Evolutionary conservation across 2,113 vertebrate species (phyloP).

Genomic region (Oncorhynchus gorbuscha): DNA sequence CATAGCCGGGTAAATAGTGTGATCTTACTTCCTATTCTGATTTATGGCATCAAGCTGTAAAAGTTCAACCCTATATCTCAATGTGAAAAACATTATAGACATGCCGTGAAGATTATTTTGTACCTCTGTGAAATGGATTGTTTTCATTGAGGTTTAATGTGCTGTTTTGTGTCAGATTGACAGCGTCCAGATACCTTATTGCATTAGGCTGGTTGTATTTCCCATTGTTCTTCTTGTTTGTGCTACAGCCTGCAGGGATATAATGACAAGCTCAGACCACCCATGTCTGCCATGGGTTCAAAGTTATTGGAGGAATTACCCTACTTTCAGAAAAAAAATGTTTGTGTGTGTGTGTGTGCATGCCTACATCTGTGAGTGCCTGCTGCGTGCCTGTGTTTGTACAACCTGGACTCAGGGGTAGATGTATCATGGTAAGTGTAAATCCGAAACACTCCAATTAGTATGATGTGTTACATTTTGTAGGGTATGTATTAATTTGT

Average conservation of each 20-base stretch:
- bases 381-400: slow-evolving; percentile 39
- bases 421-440: no score
- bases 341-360: slow-evolving; percentile 4
- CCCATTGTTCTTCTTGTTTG: slow-evolving; percentile 67
- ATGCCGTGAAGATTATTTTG: slow-evolving; percentile 10
- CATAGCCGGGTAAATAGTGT: slow-evolving; percentile 19
- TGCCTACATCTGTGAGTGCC: slow-evolving; percentile 2
- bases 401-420: not conserved
- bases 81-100: slow-evolving; percentile 11
- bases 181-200: slow-evolving; percentile 40
- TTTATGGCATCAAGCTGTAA: slow-evolving; percentile 34
- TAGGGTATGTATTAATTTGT: no score
- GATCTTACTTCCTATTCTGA: slow-evolving; percentile 36
- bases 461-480: no score
- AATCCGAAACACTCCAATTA: no score
- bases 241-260: slow-evolving; percentile 59
- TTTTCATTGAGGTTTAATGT: not conserved
- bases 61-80: not conserved
- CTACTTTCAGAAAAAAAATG: not conserved
- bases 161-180: slow-evolving; percentile 41
- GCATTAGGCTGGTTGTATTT: slow-evolving; percentile 49
- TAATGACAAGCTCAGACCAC: slow-evolving; percentile 73
- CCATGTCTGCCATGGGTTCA: slow-evolving; percentile 62
- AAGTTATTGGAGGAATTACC: slow-evolving; percentile 59
- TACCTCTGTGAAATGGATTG: not conserved